phyloP scores from a whole-genome alignment of 2,888 invertebrate genomes.

The Drosophila picticornis region DNA sequence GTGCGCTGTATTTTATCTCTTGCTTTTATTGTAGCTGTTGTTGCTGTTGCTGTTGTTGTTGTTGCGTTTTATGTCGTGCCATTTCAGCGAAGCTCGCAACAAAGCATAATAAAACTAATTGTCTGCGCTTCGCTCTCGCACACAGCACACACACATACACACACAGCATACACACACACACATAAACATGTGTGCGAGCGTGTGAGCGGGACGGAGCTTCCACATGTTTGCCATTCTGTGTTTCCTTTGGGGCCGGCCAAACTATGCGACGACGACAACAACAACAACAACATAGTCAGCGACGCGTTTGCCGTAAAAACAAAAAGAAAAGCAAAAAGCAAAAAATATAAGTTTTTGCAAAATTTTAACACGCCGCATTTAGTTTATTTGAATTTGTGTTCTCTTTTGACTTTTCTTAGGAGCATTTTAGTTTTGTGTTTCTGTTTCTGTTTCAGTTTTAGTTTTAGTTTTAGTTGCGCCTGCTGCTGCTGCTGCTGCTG shows the following conservation, averaged over 20 bases:
- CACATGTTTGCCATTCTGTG: conserved; percentile 75
- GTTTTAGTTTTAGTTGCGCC: conserved; percentile 23
- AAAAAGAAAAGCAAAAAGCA: conserved; percentile 1
- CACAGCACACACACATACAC: conserved; percentile 55
- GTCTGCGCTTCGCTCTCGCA: conserved; percentile 80
- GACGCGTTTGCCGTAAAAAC: conserved; percentile 57
- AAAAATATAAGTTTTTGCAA: conserved; percentile 33
- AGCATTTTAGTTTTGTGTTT: conserved; percentile 8
- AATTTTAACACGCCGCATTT: conserved; percentile 71
- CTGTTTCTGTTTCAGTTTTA: conserved; percentile 20
- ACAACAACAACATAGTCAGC: conserved; percentile 55
- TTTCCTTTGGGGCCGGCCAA: conserved; percentile 69
- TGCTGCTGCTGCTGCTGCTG: conserved; percentile 16
- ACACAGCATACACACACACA: conserved; percentile 22
- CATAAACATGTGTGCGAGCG: conserved; percentile 18
- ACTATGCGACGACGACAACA: conserved; percentile 53
- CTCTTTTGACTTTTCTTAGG: conserved; percentile 48
- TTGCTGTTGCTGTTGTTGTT: conserved; percentile 38
- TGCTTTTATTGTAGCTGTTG: conserved; percentile 26
- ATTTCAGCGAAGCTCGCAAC: conserved; percentile 81
- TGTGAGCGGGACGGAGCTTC: conserved; percentile 28
- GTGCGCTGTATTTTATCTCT: conserved; percentile 67
- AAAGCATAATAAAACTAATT: conserved; percentile 82
- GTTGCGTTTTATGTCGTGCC: conserved; percentile 77
- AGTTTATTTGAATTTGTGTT: conserved; percentile 62